These are phyloP conservation scores for Zaprionus nigranus DNA, from an alignment of 1,140 invertebrate genomes.

Conservation along the genomic window DNA sequence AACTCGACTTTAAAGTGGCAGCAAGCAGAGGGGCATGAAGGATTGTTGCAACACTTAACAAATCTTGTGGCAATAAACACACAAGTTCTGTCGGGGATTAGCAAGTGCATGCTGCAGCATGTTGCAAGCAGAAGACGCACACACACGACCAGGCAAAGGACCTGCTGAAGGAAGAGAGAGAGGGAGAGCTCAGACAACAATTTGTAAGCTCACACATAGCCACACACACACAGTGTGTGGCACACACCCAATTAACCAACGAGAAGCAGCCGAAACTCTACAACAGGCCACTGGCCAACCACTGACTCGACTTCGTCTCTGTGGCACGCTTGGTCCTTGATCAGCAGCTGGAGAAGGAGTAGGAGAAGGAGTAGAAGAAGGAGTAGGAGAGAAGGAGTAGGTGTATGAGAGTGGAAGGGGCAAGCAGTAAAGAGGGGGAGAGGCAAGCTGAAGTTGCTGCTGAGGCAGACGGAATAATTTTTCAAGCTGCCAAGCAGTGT, in stretches of 20 bases:
- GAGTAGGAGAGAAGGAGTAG: not conserved
- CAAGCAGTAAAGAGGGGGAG: not conserved
- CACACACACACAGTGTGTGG: conserved; percentile 1
- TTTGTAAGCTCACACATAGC: conserved; percentile 53
- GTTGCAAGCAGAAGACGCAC: conserved; percentile 40
- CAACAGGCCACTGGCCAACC: conserved; percentile 25
- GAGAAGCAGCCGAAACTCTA: conserved; percentile 5
- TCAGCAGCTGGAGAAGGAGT: not conserved
- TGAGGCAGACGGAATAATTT: conserved; percentile 52
- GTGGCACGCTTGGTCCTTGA: conserved; percentile 19
- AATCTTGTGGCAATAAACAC: conserved; percentile 56
- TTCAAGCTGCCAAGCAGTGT: conserved; percentile 63
- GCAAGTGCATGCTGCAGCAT: conserved; percentile 23
- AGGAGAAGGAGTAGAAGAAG: not conserved
- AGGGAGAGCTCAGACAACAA: conserved; percentile 46
- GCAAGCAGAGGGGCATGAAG: conserved; percentile 18
- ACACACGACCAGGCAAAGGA: conserved; percentile 23
- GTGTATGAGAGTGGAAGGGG: not conserved
- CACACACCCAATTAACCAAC: conserved; percentile 52
- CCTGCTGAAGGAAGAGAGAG: not conserved
- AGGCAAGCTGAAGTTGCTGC: conserved; percentile 1
- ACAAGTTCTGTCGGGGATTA: conserved; percentile 20
- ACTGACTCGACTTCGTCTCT: conserved; percentile 18
- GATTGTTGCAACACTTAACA: conserved; percentile 50
- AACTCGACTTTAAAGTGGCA: not conserved